phyloP scores from a whole-genome alignment of 2,888 invertebrate genomes.

The Megastigmus dorsalis region DNA sequence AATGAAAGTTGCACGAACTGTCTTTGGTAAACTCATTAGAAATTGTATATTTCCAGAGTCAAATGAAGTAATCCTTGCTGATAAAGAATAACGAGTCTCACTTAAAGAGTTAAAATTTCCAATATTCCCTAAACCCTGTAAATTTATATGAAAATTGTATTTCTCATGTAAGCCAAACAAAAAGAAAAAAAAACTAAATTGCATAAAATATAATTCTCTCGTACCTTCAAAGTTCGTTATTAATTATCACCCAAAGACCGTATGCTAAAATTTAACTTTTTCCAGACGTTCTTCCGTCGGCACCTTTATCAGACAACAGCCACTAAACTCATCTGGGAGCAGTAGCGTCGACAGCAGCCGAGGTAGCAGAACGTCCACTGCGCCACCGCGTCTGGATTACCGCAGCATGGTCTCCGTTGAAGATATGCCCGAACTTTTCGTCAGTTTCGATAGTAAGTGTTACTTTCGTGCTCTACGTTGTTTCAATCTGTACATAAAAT shows the following conservation, averaged over 20 bases:
- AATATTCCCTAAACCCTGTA: too few species aligned
- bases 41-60: too few species aligned
- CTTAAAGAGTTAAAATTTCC: too few species aligned
- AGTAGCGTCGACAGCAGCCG: slow-evolving; percentile 80
- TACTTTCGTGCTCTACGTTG: background rate
- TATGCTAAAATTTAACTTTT: slow-evolving; percentile 55
- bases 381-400: slow-evolving; percentile 88
- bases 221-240: slow-evolving; percentile 42
- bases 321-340: slow-evolving; percentile 72
- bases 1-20: too few species aligned
- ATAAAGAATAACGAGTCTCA: too few species aligned
- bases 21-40: too few species aligned
- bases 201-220: background rate
- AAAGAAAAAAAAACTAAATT: too few species aligned
- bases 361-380: slow-evolving; percentile 77
- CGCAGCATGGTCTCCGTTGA: slow-evolving; percentile 95
- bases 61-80: too few species aligned
- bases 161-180: too few species aligned
- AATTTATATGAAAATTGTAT: too few species aligned
- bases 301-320: slow-evolving; percentile 86
- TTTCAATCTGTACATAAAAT: background rate
- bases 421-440: slow-evolving; percentile 96
- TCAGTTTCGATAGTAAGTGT: slow-evolving; percentile 93
- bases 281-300: slow-evolving; percentile 89
- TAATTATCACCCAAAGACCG: background rate